Evolutionary conservation across 2,797 vertebrate genomes (phyloP).

Genomic region (Euthynnus affinis): DNA sequence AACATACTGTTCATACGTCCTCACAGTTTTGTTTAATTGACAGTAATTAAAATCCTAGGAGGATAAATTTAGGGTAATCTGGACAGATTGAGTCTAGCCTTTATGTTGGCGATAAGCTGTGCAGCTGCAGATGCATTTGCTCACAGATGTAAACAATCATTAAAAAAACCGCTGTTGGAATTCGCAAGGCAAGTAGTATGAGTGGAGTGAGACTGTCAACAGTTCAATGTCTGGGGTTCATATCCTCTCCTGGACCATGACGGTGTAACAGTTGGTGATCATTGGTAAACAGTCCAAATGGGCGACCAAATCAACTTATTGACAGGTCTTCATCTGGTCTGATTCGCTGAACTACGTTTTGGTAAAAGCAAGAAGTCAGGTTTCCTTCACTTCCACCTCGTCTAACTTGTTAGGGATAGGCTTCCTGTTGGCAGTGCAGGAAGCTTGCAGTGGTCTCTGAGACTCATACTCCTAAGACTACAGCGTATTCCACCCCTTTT

Average conservation of each 20-base stretch:
- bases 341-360: conserved; percentile 15
- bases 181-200: conserved; percentile 7
- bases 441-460: too few species aligned
- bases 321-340: conserved; percentile 22
- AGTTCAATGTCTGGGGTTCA: too few species aligned
- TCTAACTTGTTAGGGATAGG: neutral
- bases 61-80: conserved; percentile 5
- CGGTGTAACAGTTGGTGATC: too few species aligned
- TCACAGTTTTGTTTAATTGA: neutral
- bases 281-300: conserved; percentile 14
- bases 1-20: conserved; percentile 5
- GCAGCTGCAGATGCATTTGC: neutral
- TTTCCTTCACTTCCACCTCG: conserved; percentile 18
- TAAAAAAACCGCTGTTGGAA: conserved; percentile 10
- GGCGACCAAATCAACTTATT: conserved; percentile 29
- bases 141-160: neutral
- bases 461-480: too few species aligned
- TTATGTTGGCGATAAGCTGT: conserved; percentile 7
- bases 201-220: too few species aligned
- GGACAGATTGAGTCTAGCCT: neutral
- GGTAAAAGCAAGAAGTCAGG: neutral
- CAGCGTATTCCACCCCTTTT: too few species aligned
- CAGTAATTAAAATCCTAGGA: neutral
- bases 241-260: too few species aligned
- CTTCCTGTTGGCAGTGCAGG: too few species aligned